Base-by-base conservation (phyloP, 2,888 invertebrate species). In the Plebejus anna region DNA sequence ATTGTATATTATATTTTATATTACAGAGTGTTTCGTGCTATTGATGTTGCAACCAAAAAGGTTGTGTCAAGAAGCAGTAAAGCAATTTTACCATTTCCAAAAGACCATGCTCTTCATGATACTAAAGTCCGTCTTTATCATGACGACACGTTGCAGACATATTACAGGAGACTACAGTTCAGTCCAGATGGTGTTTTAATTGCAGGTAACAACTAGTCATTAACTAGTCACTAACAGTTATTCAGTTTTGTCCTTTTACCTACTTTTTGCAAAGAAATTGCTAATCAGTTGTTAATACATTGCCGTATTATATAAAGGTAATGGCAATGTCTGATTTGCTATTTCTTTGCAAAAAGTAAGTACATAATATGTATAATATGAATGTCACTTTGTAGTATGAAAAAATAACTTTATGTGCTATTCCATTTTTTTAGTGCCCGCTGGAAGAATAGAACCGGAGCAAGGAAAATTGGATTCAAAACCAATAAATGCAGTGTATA, bases 71-170 rank as follows among this genome's bases (percentile, higher is more conserved):
- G 96, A n/a, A 95, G 96, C 78, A 93, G 94, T 79, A 96, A 96
- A 85, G 96, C 96, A 4, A 91, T 93, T 75, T 89, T 94, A 0
- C 90, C 90, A 0, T 88, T 97, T 16, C 93, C 96, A 0, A 81
- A 91, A 0, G 93, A 90, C 0, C 96, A 96, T 83, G 92, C 95
- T 0, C 86, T 96, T 4, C 93, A 95, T 79, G 94, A 95, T 0
- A 95, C 95, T 80, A 92, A 94, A 76, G 94, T 96, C 16, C 95
- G 97, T 57, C 92, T 98, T 71, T 99, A 97, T 89, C 97, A 98
- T 83, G 98, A 99, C 82, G 98, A 98, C 86, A 98, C 98, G 0
- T 94, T 98, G 80, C 97, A 98, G 88, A 98, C 99, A 0, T 99
- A 98, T 90, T 99, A 98, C 86, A 95, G 99, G 70, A 95, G 99